Evolutionary conservation across 2,797 vertebrate species (phyloP), one percentile per base, ranked within the genome.

Genomic region (Phaenicophaeus curvirostris): DNA sequence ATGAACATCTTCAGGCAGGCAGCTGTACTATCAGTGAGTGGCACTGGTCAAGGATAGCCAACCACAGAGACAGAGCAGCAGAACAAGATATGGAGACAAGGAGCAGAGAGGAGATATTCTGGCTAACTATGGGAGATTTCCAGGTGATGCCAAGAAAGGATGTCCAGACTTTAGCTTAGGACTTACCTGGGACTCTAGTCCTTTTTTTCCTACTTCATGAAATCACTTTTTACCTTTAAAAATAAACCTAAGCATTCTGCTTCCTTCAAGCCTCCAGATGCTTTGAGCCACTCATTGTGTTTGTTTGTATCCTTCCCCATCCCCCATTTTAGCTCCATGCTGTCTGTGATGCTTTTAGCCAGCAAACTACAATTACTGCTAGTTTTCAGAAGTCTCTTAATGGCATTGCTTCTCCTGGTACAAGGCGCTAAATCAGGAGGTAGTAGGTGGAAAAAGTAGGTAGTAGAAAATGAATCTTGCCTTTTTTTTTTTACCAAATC

Each of bases 401-500:
- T 27, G 12, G 17, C 66, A 65, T 57, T 53, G 20, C 25, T 85
- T 87, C 61, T 93, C 41, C 62, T 53, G 8, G 11, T n/a, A 48
- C 58, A 57, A 72, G 33, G 15, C 87, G 50, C 11, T 33, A 93
- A 77, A 83, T 2, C 78, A 42, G 30, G 42, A 92, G 25, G 28
- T 17, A 93, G 23, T 19, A 83, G 17, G 20, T 66, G 61, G 55
- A 77, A 39, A 39, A 39, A 39, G 39, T 39, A 39, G 39, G 39
- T 39, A 39, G 39, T 39, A 39, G 39, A 39, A 39, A 39, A 39
- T 39, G 39, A 13, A 39, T 39, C 39, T 39, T 39, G 13, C 39
- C 15, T 15, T 85, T 85, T 67, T 37, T 93, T 82, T 93, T 82
- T 87, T 80, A 66, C 77, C 58, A 85, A 90, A 87, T 17, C 35